Conservation (phyloP, 1,140 invertebrate genomes). For the Probaryconus sp. region DNA sequence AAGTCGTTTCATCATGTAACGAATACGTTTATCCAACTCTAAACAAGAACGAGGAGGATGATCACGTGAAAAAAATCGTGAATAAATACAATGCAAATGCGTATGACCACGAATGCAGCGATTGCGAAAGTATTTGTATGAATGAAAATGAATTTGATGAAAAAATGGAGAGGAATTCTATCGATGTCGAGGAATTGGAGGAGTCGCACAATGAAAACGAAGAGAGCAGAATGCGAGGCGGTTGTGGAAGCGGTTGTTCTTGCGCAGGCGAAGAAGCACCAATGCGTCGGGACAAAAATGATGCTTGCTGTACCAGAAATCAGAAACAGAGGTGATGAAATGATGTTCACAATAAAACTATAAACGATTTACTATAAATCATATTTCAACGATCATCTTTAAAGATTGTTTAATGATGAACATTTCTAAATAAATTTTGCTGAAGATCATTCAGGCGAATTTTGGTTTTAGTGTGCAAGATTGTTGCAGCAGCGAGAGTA, state of each 20-base stretch:
- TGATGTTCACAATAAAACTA: no score
- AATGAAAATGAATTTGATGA: constrained; percentile 38
- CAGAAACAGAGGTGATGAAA: no score
- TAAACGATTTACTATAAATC: no score
- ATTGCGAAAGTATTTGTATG: constrained; percentile 25
- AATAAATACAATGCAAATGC: constrained; percentile 42
- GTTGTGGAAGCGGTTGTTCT: constrained; percentile 50
- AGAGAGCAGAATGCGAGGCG: constrained; percentile 63
- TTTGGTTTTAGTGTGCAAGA: no score
- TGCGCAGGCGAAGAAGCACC: constrained; percentile 11
- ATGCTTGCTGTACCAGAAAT: not conserved
- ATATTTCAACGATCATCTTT: no score
- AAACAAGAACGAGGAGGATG: no score
- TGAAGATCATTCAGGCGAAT: no score
- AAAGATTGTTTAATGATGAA: no score
- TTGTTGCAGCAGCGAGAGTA: no score
- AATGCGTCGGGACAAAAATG: not conserved
- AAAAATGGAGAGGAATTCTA: constrained; percentile 16
- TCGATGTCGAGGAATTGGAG: constrained; percentile 10
- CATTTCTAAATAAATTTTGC: no score
- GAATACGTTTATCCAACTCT: constrained; percentile 18
- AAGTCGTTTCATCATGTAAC: not conserved
- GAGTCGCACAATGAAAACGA: constrained; percentile 12
- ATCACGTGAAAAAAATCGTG: constrained; percentile 34
- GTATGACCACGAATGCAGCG: constrained; percentile 32